Evolutionary conservation across 2,113 vertebrate genomes (phyloP).

Genomic region (Desmodus rotundus): DNA sequence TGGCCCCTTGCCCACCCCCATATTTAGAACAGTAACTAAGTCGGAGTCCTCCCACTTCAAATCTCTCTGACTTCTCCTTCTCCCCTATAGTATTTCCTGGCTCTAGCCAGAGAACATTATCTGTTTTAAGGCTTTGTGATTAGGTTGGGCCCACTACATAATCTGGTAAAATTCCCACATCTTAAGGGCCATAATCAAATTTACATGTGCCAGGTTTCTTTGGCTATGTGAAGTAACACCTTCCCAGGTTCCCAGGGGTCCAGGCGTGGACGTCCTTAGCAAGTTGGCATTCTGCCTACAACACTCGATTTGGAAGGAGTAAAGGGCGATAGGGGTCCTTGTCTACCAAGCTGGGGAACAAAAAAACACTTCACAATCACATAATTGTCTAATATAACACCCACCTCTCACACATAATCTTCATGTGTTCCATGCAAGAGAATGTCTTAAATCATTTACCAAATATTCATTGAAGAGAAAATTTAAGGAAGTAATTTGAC

Average conservation of each 20-base stretch:
- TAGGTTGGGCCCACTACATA: not conserved
- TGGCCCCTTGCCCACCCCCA: rapidly evolving
- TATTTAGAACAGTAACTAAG: not conserved
- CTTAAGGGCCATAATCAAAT: not conserved
- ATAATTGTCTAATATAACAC: not conserved
- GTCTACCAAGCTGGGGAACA: not conserved
- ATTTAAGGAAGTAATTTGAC: not conserved
- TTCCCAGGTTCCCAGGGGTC: not conserved
- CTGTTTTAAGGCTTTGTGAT: not conserved
- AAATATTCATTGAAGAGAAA: not conserved
- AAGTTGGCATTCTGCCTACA: not conserved
- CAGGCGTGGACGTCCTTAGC: rapidly evolving
- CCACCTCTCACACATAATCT: not conserved
- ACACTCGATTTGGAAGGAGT: rapidly evolving
- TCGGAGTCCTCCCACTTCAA: not conserved
- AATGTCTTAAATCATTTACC: not conserved
- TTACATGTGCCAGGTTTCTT: not conserved
- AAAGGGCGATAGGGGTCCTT: not conserved
- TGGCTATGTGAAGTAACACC: not conserved
- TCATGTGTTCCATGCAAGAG: not conserved
- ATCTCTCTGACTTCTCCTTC: not conserved
- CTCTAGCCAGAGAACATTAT: not conserved
- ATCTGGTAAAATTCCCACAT: not conserved
- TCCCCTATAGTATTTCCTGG: not conserved
- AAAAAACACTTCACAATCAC: not conserved